Evolutionary conservation across 2,888 invertebrate species (phyloP).

Genomic region (Spodoptera exigua): DNA sequence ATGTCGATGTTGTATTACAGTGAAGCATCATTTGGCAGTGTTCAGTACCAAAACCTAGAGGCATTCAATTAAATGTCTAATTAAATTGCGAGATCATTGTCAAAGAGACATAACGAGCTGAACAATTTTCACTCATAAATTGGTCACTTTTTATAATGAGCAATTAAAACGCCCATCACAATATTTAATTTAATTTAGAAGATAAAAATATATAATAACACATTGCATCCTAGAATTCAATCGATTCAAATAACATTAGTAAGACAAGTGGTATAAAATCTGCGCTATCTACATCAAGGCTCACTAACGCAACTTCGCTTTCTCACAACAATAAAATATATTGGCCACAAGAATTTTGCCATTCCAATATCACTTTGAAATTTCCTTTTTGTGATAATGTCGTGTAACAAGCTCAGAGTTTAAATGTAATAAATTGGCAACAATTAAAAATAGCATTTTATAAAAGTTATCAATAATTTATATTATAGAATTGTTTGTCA

Average conservation of each 20-base stretch:
- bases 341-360: constrained; percentile 39
- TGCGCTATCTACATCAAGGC: constrained; percentile 9
- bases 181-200: constrained; percentile 55
- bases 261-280: constrained; percentile 18
- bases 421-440: constrained; percentile 80
- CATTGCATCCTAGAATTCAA: constrained; percentile 39
- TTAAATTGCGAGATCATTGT: constrained; percentile 44
- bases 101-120: constrained; percentile 35
- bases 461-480: constrained; percentile 58
- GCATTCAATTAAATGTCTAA: constrained; percentile 17
- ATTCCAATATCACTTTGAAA: constrained; percentile 23
- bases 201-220: constrained; percentile 47
- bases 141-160: constrained; percentile 63
- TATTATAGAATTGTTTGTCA: constrained; percentile 44
- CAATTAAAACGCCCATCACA: constrained; percentile 58
- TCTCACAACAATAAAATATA: constrained; percentile 30
- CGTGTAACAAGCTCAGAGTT: constrained; percentile 64
- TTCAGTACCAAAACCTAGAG: constrained; percentile 36
- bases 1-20: constrained; percentile 33
- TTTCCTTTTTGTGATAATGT: constrained; percentile 41
- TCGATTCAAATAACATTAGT: constrained; percentile 38
- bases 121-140: constrained; percentile 41
- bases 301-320: constrained; percentile 36
- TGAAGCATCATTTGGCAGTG: constrained; percentile 69
- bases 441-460: constrained; percentile 75